Evolutionary conservation across 2,888 invertebrate genomes (phyloP).

Genomic region (Nomada ferruginata): DNA sequence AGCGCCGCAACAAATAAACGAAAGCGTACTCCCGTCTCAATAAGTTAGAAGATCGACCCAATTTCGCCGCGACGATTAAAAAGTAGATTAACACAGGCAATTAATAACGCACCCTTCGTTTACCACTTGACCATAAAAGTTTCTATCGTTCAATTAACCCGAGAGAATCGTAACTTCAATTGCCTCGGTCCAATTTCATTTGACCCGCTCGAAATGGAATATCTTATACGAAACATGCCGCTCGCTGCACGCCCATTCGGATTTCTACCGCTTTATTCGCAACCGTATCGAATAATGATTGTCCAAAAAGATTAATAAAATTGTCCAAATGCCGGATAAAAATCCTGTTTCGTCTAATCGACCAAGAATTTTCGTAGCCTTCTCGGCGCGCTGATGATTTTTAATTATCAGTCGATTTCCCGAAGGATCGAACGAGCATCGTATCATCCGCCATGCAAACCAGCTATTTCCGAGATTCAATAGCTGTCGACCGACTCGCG

Average conservation of each 20-base stretch:
- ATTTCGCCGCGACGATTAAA: too few species aligned
- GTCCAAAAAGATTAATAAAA: neutral
- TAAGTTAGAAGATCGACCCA: too few species aligned
- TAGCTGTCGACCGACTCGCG: neutral
- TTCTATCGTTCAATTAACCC: too few species aligned
- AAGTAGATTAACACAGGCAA: too few species aligned
- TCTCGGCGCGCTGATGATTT: neutral
- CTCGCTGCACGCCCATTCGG: neutral
- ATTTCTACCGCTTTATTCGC: neutral
- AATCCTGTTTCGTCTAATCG: neutral
- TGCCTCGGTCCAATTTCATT: too few species aligned
- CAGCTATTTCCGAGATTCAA: constrained; percentile 16
- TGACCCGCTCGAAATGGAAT: too few species aligned
- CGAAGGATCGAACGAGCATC: neutral
- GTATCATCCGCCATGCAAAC: constrained; percentile 5
- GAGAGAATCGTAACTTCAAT: too few species aligned
- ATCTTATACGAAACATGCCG: too few species aligned
- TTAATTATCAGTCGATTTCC: neutral
- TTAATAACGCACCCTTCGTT: too few species aligned
- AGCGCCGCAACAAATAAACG: too few species aligned
- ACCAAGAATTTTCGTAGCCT: constrained; percentile 6
- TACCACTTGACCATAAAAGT: too few species aligned
- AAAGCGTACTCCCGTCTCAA: too few species aligned
- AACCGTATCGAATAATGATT: neutral
- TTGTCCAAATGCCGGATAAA: neutral